Percentiles rank a stretch among this genome's conserved stretches.
Evolutionary conservation across 2,888 invertebrate species (phyloP).

Genomic region (Meiosimyza decipiens): DNA sequence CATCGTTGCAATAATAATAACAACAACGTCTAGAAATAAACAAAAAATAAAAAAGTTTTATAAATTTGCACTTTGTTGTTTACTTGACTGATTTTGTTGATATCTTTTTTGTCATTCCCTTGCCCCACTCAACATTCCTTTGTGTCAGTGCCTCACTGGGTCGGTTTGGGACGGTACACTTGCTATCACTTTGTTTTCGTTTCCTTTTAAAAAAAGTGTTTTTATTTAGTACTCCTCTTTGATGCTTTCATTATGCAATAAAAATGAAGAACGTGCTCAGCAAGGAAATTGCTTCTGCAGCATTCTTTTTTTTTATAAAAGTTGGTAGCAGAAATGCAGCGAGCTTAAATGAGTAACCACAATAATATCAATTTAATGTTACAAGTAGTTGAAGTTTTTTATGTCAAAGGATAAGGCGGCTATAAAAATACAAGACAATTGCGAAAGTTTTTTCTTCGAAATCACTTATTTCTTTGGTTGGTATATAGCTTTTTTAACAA

Average conservation of each 20-base stretch:
- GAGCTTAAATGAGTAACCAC: background rate
- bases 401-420: background rate
- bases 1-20: constrained; percentile 15
- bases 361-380: background rate
- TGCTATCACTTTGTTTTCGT: background rate
- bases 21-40: background rate
- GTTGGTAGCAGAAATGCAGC: background rate
- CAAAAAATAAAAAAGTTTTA: background rate
- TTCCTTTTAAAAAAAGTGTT: background rate
- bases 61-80: constrained; percentile 14
- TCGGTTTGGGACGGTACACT: background rate
- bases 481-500: too few relatives aligned
- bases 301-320: background rate
- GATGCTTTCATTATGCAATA: constrained; percentile 17
- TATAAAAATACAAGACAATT: too few relatives aligned
- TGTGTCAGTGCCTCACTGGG: background rate
- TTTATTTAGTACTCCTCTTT: background rate
- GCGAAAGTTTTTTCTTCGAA: too few relatives aligned
- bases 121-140: background rate
- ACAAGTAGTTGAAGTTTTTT: constrained; percentile 1
- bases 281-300: background rate
- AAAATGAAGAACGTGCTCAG: constrained; percentile 19
- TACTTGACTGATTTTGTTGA: background rate
- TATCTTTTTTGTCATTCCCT: background rate
- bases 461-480: too few relatives aligned